Conservation (phyloP, 1,140 invertebrate genomes). For the Andricus grossulariae region DNA sequence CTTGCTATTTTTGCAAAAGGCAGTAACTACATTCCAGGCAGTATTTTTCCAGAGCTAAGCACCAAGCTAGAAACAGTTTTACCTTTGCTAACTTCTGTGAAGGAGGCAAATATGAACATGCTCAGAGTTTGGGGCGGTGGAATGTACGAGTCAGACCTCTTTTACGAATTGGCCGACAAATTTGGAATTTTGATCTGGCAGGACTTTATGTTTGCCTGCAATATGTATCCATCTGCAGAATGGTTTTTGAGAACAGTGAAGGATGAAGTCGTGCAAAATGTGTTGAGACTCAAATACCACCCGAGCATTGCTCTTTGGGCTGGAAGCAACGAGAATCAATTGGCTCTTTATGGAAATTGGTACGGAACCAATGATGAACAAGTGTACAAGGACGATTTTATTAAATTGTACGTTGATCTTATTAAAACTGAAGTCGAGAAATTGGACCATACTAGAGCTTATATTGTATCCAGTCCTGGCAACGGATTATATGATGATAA, state of each 20-base stretch:
- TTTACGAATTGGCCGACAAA: constrained; percentile 91
- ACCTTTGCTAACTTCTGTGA: constrained; percentile 83
- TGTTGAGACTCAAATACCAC: constrained; percentile 90
- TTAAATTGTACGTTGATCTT: constrained; percentile 89
- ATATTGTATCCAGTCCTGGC: constrained; percentile 92
- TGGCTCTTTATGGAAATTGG: constrained; percentile 90
- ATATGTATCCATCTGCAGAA: constrained; percentile 90
- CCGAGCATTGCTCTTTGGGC: constrained; percentile 93
- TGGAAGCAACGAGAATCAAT: constrained; percentile 99
- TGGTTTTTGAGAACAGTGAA: constrained; percentile 86
- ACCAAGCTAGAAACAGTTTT: constrained; percentile 73
- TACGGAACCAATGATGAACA: constrained; percentile 80
- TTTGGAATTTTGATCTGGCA: constrained; percentile 92
- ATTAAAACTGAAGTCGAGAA: constrained; percentile 82
- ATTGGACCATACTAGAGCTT: constrained; percentile 81
- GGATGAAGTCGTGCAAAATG: constrained; percentile 89
- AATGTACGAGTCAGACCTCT: constrained; percentile 93
- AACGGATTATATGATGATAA: constrained; percentile 88
- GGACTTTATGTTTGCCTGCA: constrained; percentile 98
- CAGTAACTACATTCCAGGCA: constrained; percentile 95
- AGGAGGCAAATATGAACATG: constrained; percentile 93
- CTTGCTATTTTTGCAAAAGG: constrained; percentile 96
- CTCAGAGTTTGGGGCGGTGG: constrained; percentile 98
- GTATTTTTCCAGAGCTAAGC: constrained; percentile 89
- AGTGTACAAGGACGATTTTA: constrained; percentile 87